Percentiles rank a stretch among this genome's conserved stretches.
These are phyloP conservation scores for Toxostoma redivivum DNA, from an alignment of 2,113 vertebrate genomes.

Conservation along the genomic window DNA sequence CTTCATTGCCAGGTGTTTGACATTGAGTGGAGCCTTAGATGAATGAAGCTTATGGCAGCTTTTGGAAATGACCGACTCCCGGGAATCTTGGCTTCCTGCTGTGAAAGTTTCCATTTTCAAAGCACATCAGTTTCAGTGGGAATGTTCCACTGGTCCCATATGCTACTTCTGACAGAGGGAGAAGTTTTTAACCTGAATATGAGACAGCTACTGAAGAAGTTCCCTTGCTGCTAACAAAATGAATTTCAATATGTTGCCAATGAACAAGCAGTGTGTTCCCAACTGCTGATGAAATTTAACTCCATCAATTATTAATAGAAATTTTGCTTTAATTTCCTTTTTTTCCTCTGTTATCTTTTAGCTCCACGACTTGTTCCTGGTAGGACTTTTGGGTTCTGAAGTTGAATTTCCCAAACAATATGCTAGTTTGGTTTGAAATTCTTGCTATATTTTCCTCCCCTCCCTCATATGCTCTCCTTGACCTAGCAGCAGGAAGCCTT, in stretches of 20 bases:
- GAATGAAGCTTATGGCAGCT: slow-evolving; percentile 83
- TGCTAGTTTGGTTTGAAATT: slow-evolving; percentile 61
- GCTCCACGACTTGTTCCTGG: slow-evolving; percentile 20
- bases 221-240: slow-evolving; percentile 72
- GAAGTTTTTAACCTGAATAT: slow-evolving; percentile 67
- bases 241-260: slow-evolving; percentile 70
- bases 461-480: slow-evolving; percentile 68
- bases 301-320: slow-evolving; percentile 69
- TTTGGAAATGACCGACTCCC: slow-evolving; percentile 78
- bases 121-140: slow-evolving; percentile 79
- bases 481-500: slow-evolving; percentile 90
- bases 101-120: slow-evolving; percentile 89
- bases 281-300: slow-evolving; percentile 62
- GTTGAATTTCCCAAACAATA: slow-evolving; percentile 55
- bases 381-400: slow-evolving; percentile 53
- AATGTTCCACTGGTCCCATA: slow-evolving; percentile 76
- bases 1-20: slow-evolving; percentile 87
- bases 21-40: slow-evolving; percentile 79
- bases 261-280: slow-evolving; percentile 52
- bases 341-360: slow-evolving; percentile 22
- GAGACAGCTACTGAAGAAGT: slow-evolving; percentile 69
- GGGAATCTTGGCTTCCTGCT: slow-evolving; percentile 83
- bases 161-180: slow-evolving; percentile 74
- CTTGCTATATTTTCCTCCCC: slow-evolving; percentile 55
- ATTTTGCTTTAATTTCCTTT: slow-evolving; percentile 64